Evolutionary conservation across 2,888 invertebrate genomes (phyloP).

Genomic region (Aspidiotus destructor): DNA sequence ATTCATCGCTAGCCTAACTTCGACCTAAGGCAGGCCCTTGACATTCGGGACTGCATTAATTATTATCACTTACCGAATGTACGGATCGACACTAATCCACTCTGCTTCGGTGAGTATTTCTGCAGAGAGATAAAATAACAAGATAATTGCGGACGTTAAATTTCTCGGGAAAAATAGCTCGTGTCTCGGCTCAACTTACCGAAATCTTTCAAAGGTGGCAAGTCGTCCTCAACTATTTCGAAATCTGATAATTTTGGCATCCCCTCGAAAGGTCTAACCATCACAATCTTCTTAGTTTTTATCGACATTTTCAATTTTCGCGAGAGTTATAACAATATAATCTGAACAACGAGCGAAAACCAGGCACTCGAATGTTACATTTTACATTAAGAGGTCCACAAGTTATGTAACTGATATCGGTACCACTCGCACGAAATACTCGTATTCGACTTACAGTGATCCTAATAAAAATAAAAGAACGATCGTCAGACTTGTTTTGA

Average conservation of each 20-base stretch:
- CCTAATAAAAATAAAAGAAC: no score
- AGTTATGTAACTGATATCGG: no score
- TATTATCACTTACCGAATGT: constrained; percentile 48
- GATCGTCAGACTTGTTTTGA: no score
- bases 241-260: constrained; percentile 57
- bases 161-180: neutral
- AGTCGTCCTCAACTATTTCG: constrained; percentile 55
- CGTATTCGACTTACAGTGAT: no score
- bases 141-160: neutral
- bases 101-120: constrained; percentile 59
- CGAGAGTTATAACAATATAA: no score
- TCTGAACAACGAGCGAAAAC: no score
- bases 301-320: constrained; percentile 37
- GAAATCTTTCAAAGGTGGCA: constrained; percentile 56
- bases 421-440: no score
- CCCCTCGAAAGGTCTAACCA: constrained; percentile 56
- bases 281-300: constrained; percentile 54
- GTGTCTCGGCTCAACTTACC: constrained; percentile 45
- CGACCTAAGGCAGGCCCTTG: neutral
- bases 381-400: no score
- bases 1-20: no score
- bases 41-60: neutral
- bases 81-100: constrained; percentile 63
- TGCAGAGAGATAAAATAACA: constrained; percentile 41
- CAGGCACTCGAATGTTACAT: no score